Evolutionary conservation across 1,140 invertebrate genomes (phyloP), one percentile per base, ranked within the genome.

Genomic region (Gryon sp.): DNA sequence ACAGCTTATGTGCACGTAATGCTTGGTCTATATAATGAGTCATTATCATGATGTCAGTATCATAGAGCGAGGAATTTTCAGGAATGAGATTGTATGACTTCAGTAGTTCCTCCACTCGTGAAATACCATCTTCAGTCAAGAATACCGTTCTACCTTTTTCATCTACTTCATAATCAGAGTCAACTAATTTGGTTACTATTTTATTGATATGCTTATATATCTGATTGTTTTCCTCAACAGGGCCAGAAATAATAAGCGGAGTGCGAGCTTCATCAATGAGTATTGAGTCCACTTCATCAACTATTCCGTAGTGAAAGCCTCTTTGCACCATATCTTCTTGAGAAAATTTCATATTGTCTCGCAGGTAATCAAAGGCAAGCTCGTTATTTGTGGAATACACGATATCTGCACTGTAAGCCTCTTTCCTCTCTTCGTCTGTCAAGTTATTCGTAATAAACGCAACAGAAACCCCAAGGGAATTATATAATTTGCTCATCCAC

Each of bases 211-310:
- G 28, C 28, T 46, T 48, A 62, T 62, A 62, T 41, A 41, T 38
- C 30, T 41, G 43, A 40, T 34, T 38, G 45, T 52, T 63, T 26
- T 63, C 41, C 63, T 68, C 63, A 50, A 32, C 9, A 4, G 9
- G 65, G 16, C 41, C 65, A 41, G 52, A 69, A 32, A 69, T 69
- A 32, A 69, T 57, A 26, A 69, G 52, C 41, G 65, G 65, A 50
- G 65, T 69, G 28, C 62, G 36, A 36, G 62, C 62, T 66, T 66
- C 62, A 36, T 66, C 62, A 26, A 66, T 66, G 24, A 66, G 38
- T 32, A 66, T 55, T 20, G 48, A 53, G 38, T 66, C 50, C 4
- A 66, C 62, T 66, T 65, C 60, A 53, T 60, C 55, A 46, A 60
- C 50, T 38, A 55, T 55, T 40, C 32, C 50, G 34, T 55, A 55